phyloP scores from a whole-genome alignment of 1,140 invertebrate genomes.

The Micrasema minimum region DNA sequence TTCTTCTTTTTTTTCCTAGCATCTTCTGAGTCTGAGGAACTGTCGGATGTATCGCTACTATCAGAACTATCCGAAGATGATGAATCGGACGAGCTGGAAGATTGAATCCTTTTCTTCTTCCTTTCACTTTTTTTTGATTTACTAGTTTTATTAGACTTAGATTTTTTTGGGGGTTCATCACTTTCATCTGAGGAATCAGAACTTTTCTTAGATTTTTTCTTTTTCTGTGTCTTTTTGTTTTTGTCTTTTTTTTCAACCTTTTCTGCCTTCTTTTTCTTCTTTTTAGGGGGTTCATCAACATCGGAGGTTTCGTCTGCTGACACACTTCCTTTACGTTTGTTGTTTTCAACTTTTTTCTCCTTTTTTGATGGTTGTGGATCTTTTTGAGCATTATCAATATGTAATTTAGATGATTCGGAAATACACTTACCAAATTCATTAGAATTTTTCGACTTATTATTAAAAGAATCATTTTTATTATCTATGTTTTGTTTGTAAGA shows the following conservation, averaged over 20 bases:
- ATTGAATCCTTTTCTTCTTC: constrained; percentile 40
- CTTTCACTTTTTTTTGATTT: constrained; percentile 32
- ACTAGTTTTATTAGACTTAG: constrained; percentile 11
- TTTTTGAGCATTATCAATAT: neutral
- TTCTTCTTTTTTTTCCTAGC: constrained; percentile 46
- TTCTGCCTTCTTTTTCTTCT: constrained; percentile 26
- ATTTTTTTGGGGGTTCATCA: constrained; percentile 13
- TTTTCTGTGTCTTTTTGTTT: constrained; percentile 37
- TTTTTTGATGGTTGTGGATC: constrained; percentile 13
- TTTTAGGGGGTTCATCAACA: constrained; percentile 28
- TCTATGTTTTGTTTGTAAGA: neutral
- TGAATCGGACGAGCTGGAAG: constrained; percentile 44
- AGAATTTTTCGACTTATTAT: constrained; percentile 4
- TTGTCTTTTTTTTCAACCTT: constrained; percentile 1
- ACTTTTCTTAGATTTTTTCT: constrained; percentile 28
- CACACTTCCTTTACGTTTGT: constrained; percentile 8
- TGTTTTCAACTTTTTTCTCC: constrained; percentile 7
- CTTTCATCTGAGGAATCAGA: constrained; percentile 24
- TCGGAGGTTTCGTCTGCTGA: neutral
- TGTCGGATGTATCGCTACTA: constrained; percentile 45
- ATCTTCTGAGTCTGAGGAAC: constrained; percentile 38
- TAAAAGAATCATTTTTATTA: constrained; percentile 23
- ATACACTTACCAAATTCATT: neutral
- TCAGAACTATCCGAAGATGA: constrained; percentile 46
- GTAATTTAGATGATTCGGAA: neutral